These are phyloP conservation scores for Neuroscelio doddi DNA, from an alignment of 2,888 invertebrate species.

Conservation along the genomic window DNA sequence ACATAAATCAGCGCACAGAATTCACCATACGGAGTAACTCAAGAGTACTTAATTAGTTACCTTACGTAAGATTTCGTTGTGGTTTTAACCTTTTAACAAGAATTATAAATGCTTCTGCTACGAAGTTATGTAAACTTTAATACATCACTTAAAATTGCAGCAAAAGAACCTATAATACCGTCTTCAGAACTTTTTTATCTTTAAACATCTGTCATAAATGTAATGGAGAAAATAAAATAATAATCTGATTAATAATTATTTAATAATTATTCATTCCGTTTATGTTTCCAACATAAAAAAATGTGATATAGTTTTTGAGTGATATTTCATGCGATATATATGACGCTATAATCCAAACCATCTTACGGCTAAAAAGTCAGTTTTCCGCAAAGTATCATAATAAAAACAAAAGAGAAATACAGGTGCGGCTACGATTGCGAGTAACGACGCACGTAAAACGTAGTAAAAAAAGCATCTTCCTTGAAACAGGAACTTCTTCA, in stretches of 20 bases:
- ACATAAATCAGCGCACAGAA: slow-evolving; percentile 3
- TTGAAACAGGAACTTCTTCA: slow-evolving; percentile 13
- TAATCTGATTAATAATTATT: too few relatives aligned
- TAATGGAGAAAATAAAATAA: too few relatives aligned
- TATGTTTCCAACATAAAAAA: too few relatives aligned
- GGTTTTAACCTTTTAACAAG: slow-evolving; percentile 43
- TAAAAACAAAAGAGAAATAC: slow-evolving; percentile 10
- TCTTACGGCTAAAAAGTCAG: not conserved
- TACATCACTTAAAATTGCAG: slow-evolving; percentile 30
- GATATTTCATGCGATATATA: not conserved
- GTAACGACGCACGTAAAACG: slow-evolving; percentile 19
- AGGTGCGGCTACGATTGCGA: slow-evolving; percentile 15
- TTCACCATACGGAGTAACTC: slow-evolving; percentile 22
- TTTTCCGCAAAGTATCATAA: slow-evolving; percentile 8
- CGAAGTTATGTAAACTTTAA: slow-evolving; percentile 42
- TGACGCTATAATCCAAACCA: not conserved
- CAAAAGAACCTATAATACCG: too few relatives aligned
- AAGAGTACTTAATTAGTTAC: slow-evolving; percentile 38
- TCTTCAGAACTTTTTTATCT: too few relatives aligned
- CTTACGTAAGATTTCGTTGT: slow-evolving; percentile 34
- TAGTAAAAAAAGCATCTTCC: slow-evolving; percentile 18
- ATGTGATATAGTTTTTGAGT: not conserved
- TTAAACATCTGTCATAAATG: not conserved
- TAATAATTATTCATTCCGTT: too few relatives aligned
- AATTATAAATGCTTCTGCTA: slow-evolving; percentile 36